These are phyloP conservation scores for Pantherophis alleghaniensis DNA, from an alignment of 2,797 vertebrate species.

Conservation along the genomic window DNA sequence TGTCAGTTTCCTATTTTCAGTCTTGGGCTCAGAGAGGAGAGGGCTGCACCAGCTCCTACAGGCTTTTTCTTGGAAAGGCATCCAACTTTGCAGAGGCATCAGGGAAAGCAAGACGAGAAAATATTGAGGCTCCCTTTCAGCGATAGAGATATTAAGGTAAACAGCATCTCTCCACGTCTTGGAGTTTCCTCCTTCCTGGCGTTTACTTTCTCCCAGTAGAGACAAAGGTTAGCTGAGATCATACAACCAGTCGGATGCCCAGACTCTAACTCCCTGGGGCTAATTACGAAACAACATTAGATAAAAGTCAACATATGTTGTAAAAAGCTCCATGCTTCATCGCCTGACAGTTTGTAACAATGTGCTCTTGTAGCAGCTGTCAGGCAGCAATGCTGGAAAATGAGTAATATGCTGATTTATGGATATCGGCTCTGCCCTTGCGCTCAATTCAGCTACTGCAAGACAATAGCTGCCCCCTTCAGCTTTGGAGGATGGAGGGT, in stretches of 20 bases:
- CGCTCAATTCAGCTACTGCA: constrained; percentile 27
- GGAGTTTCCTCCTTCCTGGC: background rate
- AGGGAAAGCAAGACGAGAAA: background rate
- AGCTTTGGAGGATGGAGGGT: background rate
- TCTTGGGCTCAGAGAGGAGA: background rate
- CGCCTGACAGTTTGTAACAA: constrained; percentile 80
- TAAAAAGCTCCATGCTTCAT: constrained; percentile 76
- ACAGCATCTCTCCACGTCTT: accelerated
- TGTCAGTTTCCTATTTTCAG: background rate
- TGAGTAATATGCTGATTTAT: constrained; percentile 82
- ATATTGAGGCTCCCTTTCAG: background rate
- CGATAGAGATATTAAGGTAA: background rate
- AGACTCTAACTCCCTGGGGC: constrained; percentile 71
- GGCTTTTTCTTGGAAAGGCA: accelerated
- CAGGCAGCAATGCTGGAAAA: constrained; percentile 69
- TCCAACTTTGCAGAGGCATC: background rate
- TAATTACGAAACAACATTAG: constrained; percentile 79
- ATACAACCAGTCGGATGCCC: constrained; percentile 70
- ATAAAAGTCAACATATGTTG: constrained; percentile 84
- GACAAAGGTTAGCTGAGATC: constrained; percentile 70
- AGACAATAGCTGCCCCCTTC: background rate
- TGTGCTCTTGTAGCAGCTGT: constrained; percentile 80
- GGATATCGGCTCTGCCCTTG: constrained; percentile 74
- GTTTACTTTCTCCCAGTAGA: constrained; percentile 52
- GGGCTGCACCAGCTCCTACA: background rate